phyloP scores from a whole-genome alignment of 2,888 invertebrate genomes.

The Allolobophora icterica region DNA sequence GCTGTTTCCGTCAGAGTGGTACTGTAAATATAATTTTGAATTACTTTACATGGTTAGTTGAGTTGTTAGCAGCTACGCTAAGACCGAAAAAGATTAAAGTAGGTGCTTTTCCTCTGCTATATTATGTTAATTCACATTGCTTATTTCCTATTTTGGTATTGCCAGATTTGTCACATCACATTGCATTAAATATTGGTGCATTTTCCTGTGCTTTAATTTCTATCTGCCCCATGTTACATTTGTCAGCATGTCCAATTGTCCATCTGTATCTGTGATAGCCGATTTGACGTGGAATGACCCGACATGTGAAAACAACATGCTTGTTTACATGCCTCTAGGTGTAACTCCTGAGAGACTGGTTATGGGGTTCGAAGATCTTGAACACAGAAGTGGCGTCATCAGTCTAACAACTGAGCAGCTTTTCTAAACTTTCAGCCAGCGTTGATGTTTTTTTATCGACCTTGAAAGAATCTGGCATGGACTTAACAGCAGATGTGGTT shows the following conservation, averaged over 20 bases:
- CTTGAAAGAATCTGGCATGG: too few relatives aligned
- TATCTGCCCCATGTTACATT: neutral
- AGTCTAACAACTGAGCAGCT: neutral
- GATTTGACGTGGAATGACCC: neutral
- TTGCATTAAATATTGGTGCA: neutral
- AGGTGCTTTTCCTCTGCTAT: neutral
- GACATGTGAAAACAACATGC: neutral
- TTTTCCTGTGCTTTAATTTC: neutral
- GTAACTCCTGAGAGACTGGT: neutral
- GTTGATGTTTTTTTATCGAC: too few relatives aligned
- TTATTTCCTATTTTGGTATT: neutral
- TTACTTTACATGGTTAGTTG: neutral
- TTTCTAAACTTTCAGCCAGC: too few relatives aligned
- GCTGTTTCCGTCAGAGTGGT: neutral
- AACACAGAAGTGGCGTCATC: neutral
- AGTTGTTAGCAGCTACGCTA: neutral
- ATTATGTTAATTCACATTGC: neutral
- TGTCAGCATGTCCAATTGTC: neutral
- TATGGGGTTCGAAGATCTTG: neutral
- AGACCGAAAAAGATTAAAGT: neutral
- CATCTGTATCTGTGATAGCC: neutral
- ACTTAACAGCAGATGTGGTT: too few relatives aligned
- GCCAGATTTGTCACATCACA: neutral
- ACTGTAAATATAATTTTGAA: neutral
- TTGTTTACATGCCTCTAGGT: neutral